Evolutionary conservation across 2,113 vertebrate species (phyloP), one percentile per base, ranked within the genome.

Genomic region (Puntigrus tetrazona): DNA sequence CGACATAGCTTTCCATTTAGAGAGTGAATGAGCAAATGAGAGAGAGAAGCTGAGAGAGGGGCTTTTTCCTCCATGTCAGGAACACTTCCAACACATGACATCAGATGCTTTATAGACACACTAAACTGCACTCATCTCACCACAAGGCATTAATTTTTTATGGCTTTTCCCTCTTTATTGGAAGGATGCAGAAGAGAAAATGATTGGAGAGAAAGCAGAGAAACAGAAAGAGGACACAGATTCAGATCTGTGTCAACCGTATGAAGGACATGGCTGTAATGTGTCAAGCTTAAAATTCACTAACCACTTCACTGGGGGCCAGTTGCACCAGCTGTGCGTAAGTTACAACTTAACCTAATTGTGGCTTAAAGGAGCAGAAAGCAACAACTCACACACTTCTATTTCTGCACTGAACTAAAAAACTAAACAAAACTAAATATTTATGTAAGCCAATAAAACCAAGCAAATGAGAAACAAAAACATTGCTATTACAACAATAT

Each of bases 91-190:
- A 55, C 31, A 70, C 22, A 81, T 81, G 79, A 81, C 45, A 55
- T 81, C 79, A 70, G 45, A 81, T 47, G 45, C 45, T 81, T 45
- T 80, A 65, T 45, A 80, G 59, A 80, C 57, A 65, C 59, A 80
- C n/a, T 81, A 81, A 81, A 81, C 63, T 70, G 29, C 79, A 81
- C 79, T 81, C 47, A 82, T 70, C 79, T 82, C 45, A 55, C 22
- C 61, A 70, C 63, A 70, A 69, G 31, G 63, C 78, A 80, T 80
- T 27, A 1, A 6, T 7, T 72, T 70, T 70, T 27, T 11, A 72
- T 70, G 45, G 80, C 65, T 55, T 70, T 55, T 10, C 65, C 16
- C 27, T 45, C 78, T 80, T 67, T 80, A 67, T 67, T 31, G 61
- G 18, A 67, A 31, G 50, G 43, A 50, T 45, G 27, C 41, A 50